These are phyloP conservation scores for Lycophotia porphyrea DNA, from an alignment of 2,888 invertebrate species.

Conservation along the genomic window DNA sequence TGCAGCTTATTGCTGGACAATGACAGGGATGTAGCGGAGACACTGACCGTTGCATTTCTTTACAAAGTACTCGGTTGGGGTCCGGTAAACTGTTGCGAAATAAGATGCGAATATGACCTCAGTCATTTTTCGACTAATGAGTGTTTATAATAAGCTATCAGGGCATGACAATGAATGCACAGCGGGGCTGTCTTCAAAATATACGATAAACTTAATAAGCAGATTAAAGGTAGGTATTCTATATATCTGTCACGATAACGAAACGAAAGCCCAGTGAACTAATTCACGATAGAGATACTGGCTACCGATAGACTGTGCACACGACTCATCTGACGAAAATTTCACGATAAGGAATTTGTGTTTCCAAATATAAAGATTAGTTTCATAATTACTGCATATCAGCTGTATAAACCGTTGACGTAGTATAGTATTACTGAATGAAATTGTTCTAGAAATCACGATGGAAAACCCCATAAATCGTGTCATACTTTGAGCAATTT, in stretches of 20 bases:
- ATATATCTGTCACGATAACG: constrained; percentile 7
- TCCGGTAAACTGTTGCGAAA: not conserved
- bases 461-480: not conserved
- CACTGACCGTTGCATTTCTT: constrained; percentile 14
- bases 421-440: not conserved
- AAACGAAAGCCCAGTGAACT: constrained; percentile 50
- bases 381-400: not conserved
- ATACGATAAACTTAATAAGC: constrained; percentile 16
- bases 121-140: not conserved
- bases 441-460: constrained; percentile 30
- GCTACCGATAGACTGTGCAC: constrained; percentile 1
- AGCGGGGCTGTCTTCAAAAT: not conserved
- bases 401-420: not conserved
- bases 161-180: not conserved
- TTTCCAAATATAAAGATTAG: constrained; percentile 16
- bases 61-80: not conserved
- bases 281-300: constrained; percentile 31
- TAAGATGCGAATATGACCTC: not conserved
- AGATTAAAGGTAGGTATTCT: constrained; percentile 14
- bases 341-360: constrained; percentile 15
- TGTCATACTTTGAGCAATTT: not conserved
- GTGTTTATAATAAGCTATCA: constrained; percentile 12
- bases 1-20: constrained; percentile 6
- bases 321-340: not conserved
- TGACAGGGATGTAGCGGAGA: constrained; percentile 7